Percentiles rank a stretch among this genome's conserved stretches.
Evolutionary conservation across 1,140 invertebrate species (phyloP).

Genomic region (Hirudo medicinalis): DNA sequence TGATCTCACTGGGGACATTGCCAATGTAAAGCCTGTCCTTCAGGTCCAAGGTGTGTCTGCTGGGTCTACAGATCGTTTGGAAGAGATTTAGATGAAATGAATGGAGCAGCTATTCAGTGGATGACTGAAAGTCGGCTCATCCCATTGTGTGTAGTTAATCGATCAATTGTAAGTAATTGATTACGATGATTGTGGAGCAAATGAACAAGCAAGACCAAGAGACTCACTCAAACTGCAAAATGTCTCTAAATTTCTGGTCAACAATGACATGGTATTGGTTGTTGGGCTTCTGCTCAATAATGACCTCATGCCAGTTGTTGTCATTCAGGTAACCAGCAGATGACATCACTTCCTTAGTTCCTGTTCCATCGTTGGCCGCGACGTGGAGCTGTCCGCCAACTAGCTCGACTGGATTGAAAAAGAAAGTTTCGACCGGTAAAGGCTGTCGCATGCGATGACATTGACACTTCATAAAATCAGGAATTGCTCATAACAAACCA

Average conservation of each 20-base stretch:
- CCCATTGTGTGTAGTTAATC: no score
- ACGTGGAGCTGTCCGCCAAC: constrained; percentile 61
- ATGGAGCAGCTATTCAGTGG: no score
- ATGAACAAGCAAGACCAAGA: background rate
- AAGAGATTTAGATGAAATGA: background rate
- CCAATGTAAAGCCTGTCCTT: constrained; percentile 81
- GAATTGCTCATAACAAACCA: background rate
- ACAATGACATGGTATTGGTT: constrained; percentile 36
- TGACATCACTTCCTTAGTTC: constrained; percentile 1
- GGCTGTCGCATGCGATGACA: background rate
- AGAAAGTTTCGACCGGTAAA: background rate
- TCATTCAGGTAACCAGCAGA: constrained; percentile 57
- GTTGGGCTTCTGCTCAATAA: constrained; percentile 67
- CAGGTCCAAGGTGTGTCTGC: constrained; percentile 53
- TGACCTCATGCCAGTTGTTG: constrained; percentile 82
- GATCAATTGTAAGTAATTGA: no score
- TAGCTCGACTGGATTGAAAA: constrained; percentile 53
- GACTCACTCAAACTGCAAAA: constrained; percentile 5
- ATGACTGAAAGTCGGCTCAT: no score
- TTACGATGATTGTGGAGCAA: no score
- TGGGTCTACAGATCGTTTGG: background rate
- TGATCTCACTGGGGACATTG: constrained; percentile 53
- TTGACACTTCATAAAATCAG: background rate
- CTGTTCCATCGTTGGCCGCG: constrained; percentile 57
- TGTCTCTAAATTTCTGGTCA: background rate